A percentile compares a stretch with the other conserved stretches of the same genome.
Conservation (phyloP, 2,113 vertebrate genomes). For the Otolemur garnettii region DNA sequence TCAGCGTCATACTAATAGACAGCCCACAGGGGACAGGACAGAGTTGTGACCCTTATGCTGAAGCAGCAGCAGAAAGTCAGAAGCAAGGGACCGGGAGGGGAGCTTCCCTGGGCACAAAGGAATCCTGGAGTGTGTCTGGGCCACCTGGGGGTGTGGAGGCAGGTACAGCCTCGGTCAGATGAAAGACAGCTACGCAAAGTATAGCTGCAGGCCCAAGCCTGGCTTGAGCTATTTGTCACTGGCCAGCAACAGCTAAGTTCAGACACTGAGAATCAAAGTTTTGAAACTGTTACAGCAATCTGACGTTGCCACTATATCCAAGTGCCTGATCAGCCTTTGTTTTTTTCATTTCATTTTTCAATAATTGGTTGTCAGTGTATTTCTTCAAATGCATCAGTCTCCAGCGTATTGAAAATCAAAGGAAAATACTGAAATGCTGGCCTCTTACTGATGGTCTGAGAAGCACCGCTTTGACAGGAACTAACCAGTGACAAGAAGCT, state of each 20-base stretch:
- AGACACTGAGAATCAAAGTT: not conserved
- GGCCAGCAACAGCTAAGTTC: not conserved
- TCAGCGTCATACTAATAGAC: not conserved
- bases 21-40: not conserved
- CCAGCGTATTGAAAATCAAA: not conserved
- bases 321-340: not conserved
- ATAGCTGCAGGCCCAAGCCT: not conserved
- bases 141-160: too few relatives aligned
- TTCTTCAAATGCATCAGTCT: not conserved
- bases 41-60: not conserved
- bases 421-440: not conserved
- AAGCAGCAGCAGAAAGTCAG: not conserved
- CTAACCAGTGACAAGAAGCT: not conserved
- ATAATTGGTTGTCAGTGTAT: not conserved
- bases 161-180: not conserved
- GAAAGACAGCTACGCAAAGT: not conserved
- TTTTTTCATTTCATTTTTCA: constrained; percentile 2
- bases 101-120: not conserved
- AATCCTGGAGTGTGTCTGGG: not conserved
- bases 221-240: not conserved
- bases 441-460: not conserved
- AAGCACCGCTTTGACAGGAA: not conserved
- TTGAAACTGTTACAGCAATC: not conserved
- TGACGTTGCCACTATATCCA: not conserved
- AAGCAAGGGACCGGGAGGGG: not conserved